Percentiles rank a stretch among this genome's conserved stretches.
Evolutionary conservation across 2,797 vertebrate species (phyloP).

Genomic region (Microctenopoma lineatum): DNA sequence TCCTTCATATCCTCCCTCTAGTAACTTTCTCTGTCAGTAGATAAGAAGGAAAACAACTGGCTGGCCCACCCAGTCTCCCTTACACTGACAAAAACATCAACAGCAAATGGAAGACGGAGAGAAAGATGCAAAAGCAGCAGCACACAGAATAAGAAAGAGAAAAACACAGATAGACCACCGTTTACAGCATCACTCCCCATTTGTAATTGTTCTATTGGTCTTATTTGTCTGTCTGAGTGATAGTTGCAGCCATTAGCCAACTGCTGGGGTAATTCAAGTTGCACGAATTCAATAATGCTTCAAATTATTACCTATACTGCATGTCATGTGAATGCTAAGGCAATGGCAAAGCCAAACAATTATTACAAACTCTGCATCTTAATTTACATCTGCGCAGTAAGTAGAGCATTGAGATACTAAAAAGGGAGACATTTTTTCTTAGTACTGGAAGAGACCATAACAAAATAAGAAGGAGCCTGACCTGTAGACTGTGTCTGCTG

Average conservation of each 20-base stretch:
- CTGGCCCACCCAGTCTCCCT: background rate
- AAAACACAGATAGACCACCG: background rate
- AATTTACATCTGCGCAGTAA: too few relatives aligned
- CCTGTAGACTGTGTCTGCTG: background rate
- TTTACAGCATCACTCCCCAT: rapidly evolving
- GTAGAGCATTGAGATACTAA: background rate
- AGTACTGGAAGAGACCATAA: background rate
- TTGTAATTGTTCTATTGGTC: background rate
- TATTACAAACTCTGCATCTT: background rate
- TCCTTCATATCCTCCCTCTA: constrained; percentile 7
- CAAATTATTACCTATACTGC: background rate
- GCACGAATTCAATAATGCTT: background rate
- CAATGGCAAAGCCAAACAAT: background rate
- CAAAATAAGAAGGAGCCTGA: background rate
- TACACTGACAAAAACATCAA: background rate
- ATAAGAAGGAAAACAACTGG: constrained; percentile 2
- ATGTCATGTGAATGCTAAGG: background rate
- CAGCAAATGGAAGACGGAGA: background rate
- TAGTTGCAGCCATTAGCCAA: background rate
- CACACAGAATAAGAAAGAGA: background rate
- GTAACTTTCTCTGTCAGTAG: background rate
- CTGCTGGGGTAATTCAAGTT: background rate
- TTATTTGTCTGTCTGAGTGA: background rate
- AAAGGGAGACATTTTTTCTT: background rate
- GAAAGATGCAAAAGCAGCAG: background rate